These are phyloP conservation scores for Uloborus plumipes DNA, from an alignment of 2,888 invertebrate species.

Conservation along the genomic window DNA sequence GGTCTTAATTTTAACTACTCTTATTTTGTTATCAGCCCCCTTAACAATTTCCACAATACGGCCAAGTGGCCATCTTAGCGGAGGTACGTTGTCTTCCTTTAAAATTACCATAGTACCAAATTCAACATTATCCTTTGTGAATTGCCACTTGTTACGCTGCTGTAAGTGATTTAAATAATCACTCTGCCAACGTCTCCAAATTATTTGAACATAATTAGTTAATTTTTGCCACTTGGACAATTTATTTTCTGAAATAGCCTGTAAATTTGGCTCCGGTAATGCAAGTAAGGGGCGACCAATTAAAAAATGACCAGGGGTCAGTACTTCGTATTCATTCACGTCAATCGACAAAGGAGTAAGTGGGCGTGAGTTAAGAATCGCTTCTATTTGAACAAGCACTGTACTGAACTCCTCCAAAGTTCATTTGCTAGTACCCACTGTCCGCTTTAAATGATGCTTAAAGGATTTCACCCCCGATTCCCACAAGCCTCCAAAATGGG, in stretches of 20 bases:
- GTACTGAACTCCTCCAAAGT: not conserved
- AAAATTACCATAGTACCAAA: not conserved
- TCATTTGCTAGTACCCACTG: not conserved
- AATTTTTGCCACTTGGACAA: not conserved
- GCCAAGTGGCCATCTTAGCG: not conserved
- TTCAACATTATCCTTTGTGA: conserved; percentile 8
- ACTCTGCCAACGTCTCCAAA: not conserved
- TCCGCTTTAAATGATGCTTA: not conserved
- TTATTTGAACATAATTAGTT: not conserved
- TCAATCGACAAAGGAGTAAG: not conserved
- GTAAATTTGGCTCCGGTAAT: not conserved
- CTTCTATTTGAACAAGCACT: not conserved
- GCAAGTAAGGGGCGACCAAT: not conserved
- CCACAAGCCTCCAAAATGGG: no score
- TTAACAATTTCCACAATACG: no score
- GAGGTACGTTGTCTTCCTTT: conserved; percentile 15
- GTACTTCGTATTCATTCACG: not conserved
- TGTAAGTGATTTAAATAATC: conserved; percentile 1
- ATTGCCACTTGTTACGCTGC: not conserved
- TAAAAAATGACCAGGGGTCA: conserved; percentile 7
- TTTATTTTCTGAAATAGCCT: not conserved
- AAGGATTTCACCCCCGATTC: not conserved
- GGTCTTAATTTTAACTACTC: no score
- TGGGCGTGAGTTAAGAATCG: not conserved
- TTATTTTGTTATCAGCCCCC: no score